Evolutionary conservation across 2,113 vertebrate genomes (phyloP).

Genomic region (Rhea americana): DNA sequence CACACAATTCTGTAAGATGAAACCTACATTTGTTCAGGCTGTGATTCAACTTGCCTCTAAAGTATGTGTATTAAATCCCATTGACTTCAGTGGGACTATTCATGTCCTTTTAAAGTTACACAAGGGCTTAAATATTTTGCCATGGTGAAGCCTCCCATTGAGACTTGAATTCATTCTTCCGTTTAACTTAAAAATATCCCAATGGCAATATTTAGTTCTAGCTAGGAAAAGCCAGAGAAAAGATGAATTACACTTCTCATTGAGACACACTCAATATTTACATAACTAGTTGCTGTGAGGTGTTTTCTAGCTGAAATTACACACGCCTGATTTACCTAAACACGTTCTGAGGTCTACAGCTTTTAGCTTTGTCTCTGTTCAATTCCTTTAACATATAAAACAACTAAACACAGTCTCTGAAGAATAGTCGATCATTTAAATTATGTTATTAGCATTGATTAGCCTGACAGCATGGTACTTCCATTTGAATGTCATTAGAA

Average conservation of each 20-base stretch:
- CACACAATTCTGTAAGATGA: slow-evolving; percentile 12
- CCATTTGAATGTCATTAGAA: background rate
- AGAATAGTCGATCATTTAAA: background rate
- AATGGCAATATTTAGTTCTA: slow-evolving; percentile 14
- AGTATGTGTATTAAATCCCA: slow-evolving; percentile 43
- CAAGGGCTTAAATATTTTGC: slow-evolving; percentile 39
- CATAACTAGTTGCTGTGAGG: background rate
- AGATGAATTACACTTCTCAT: background rate
- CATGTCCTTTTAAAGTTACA: slow-evolving; percentile 21
- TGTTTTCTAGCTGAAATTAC: background rate
- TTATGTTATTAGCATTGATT: background rate
- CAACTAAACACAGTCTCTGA: background rate
- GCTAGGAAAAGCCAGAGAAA: background rate
- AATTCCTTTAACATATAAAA: background rate
- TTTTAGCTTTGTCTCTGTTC: slow-evolving; percentile 5
- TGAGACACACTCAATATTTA: background rate
- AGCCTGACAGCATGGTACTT: background rate
- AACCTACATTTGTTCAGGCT: slow-evolving; percentile 31
- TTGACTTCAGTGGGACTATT: slow-evolving; percentile 46
- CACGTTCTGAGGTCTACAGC: background rate
- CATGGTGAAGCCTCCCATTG: background rate
- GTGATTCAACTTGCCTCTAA: background rate
- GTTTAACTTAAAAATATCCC: slow-evolving; percentile 31
- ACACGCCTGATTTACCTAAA: background rate
- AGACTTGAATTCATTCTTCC: slow-evolving; percentile 38